Conservation (phyloP, 2,888 invertebrate species). For the Mystacides longicornis region DNA sequence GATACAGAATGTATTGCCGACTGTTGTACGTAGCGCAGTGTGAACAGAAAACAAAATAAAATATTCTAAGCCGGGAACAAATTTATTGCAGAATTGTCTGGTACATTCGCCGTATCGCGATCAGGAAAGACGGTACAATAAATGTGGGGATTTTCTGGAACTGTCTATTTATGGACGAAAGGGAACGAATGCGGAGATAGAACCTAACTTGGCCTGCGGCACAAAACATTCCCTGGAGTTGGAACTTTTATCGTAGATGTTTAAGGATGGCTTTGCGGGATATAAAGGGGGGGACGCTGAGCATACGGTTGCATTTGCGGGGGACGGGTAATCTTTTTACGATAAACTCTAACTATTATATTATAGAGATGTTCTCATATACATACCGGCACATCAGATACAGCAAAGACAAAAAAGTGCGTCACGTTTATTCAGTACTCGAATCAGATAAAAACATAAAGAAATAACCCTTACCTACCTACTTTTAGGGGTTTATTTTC, state of each 20-base stretch:
- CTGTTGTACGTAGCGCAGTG: neutral
- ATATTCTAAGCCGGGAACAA: conserved; percentile 1
- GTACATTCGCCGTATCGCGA: conserved; percentile 1
- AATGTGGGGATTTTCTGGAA: conserved; percentile 10
- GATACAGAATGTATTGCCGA: neutral
- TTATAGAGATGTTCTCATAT: too few relatives aligned
- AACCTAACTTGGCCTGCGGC: too few relatives aligned
- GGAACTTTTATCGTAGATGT: conserved; percentile 14
- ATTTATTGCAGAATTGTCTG: conserved; percentile 1
- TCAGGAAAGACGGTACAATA: neutral
- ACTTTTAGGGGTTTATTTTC: too few relatives aligned
- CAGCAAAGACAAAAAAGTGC: too few relatives aligned
- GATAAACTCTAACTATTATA: neutral
- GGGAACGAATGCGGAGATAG: conserved; percentile 3
- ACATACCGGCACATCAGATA: too few relatives aligned
- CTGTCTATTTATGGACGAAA: conserved; percentile 20
- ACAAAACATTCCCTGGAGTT: conserved; percentile 2
- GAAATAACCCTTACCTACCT: too few relatives aligned
- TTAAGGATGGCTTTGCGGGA: conserved; percentile 12
- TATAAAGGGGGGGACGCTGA: conserved; percentile 6
- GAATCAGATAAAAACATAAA: too few relatives aligned
- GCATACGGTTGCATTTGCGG: neutral
- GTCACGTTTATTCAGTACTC: too few relatives aligned
- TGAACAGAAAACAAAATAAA: conserved; percentile 2
- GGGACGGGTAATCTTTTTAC: neutral